These are phyloP conservation scores for Rousettus madagascariensis DNA, from an alignment of 2,797 vertebrate species.

Conservation along the genomic window DNA sequence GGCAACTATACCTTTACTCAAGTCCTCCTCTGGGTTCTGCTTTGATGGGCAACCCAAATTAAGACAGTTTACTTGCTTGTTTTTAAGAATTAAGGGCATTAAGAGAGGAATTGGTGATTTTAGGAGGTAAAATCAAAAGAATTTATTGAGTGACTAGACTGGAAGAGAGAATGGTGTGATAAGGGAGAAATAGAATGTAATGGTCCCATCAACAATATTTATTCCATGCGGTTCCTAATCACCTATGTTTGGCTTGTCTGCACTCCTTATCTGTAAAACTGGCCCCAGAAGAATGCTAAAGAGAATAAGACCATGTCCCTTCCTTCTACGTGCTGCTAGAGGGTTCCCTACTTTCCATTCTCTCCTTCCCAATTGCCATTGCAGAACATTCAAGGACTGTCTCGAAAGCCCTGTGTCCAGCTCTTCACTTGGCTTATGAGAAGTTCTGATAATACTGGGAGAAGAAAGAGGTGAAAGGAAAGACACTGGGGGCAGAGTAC, in stretches of 20 bases:
- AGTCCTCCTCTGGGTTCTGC: not conserved
- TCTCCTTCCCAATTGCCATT: not conserved
- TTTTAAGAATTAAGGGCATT: not conserved
- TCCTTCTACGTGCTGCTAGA: not conserved
- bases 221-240: not conserved
- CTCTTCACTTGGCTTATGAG: not conserved
- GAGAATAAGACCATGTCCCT: not conserved
- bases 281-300: not conserved
- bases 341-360: not conserved
- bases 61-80: not conserved
- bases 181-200: not conserved
- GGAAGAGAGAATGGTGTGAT: not conserved
- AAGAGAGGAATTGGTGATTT: not conserved
- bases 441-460: not conserved
- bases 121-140: not conserved
- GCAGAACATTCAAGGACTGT: not conserved
- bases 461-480: not conserved
- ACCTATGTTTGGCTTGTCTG: not conserved
- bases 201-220: not conserved
- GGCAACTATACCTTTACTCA: not conserved
- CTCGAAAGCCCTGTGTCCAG: not conserved
- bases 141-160: not conserved
- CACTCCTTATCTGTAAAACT: not conserved
- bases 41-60: not conserved
- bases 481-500: not conserved